Evolutionary conservation across 1,140 invertebrate genomes (phyloP).

Genomic region (Adoxophyes honmai): DNA sequence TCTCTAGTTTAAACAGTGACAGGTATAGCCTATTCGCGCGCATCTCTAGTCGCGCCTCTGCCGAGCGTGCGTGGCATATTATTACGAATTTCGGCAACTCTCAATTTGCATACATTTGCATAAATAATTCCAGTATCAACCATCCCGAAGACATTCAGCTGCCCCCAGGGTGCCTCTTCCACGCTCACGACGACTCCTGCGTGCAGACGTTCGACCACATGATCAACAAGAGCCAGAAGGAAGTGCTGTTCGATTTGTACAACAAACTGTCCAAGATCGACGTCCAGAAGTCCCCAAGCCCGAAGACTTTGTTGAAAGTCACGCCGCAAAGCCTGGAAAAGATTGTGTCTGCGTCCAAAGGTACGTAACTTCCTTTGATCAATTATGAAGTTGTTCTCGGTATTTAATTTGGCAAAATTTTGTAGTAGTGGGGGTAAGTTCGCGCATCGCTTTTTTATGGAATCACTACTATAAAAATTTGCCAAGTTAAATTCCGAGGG

Average conservation of each 20-base stretch:
- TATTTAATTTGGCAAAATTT: no score
- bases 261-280: slow-evolving; percentile 77
- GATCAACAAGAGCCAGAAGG: slow-evolving; percentile 79
- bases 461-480: no score
- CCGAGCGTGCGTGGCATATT: no score
- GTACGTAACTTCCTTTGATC: no score
- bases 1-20: no score
- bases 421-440: no score
- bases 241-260: slow-evolving; percentile 78
- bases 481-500: no score
- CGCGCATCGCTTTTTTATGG: no score
- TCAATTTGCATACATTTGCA: background rate
- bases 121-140: slow-evolving; percentile 34
- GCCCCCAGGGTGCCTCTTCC: slow-evolving; percentile 68
- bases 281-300: slow-evolving; percentile 62
- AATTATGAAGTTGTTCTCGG: no score
- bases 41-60: no score
- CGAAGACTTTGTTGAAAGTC: slow-evolving; percentile 65
- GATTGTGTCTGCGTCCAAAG: slow-evolving; percentile 67
- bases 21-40: no score
- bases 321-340: slow-evolving; percentile 79
- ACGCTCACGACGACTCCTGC: slow-evolving; percentile 61
- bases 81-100: no score
- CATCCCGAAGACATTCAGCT: slow-evolving; percentile 62
- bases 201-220: slow-evolving; percentile 75